phyloP scores from a whole-genome alignment of 2,888 invertebrate species.

The Synergus japonicus region DNA sequence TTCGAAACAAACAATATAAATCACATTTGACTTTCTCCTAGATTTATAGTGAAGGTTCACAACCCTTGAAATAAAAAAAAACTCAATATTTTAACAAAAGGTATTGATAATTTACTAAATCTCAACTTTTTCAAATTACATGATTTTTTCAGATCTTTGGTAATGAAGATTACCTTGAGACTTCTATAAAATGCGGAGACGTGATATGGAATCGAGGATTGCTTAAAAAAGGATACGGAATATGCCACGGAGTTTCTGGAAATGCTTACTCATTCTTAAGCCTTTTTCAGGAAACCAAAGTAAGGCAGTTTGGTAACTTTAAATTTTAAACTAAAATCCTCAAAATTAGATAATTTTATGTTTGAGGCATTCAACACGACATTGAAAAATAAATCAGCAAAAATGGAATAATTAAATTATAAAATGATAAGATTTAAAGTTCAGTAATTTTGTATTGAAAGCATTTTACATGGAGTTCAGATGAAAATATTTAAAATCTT shows the following conservation, averaged over 20 bases:
- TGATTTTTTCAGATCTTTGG: constrained; percentile 81
- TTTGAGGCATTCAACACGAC: no score
- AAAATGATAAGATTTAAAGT: no score
- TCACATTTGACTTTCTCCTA: no score
- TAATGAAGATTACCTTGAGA: constrained; percentile 84
- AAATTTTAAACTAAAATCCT: background rate
- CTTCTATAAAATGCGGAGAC: constrained; percentile 86
- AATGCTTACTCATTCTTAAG: constrained; percentile 91
- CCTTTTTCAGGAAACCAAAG: constrained; percentile 87
- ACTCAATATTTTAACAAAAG: background rate
- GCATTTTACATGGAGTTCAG: no score
- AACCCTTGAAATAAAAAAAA: background rate
- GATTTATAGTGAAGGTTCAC: no score
- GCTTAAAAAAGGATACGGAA: constrained; percentile 89
- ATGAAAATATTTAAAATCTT: no score
- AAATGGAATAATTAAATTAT: no score
- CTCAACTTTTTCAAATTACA: background rate
- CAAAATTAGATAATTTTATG: no score
- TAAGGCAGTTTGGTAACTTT: constrained; percentile 64
- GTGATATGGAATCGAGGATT: constrained; percentile 90
- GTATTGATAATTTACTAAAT: background rate
- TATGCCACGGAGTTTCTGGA: constrained; percentile 93
- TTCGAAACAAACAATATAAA: no score
- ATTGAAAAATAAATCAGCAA: no score
- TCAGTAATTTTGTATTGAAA: no score